Base-by-base conservation (phyloP, 2,797 vertebrate species). In the Pseudochirops cupreus region DNA sequence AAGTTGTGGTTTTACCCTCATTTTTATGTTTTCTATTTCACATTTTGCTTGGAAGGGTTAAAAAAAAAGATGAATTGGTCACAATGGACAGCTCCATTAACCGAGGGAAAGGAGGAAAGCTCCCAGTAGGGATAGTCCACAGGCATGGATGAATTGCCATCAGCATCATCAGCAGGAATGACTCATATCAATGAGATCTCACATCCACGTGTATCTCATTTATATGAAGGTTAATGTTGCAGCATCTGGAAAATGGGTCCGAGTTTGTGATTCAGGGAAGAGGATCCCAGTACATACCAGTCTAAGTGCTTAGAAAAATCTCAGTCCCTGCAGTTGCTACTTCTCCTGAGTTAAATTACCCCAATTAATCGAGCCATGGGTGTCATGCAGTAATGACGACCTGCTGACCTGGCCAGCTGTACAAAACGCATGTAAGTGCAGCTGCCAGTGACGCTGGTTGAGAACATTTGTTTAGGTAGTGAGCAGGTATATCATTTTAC, bases 311-410 rank as follows among this genome's bases (percentile, higher is more conserved):
- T 18, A 1, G 94, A 92, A 95, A 93, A 92, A 56, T 74, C 92
- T 91, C 82, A 50, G 56, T 92, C 91, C 93, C 95, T 52, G 52
- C 93, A 97, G 96, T 92, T 93, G 90, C 96, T 94, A 26, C 93
- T 97, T 98, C 96, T 95, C 94, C 13, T 7, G 39, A 97, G 92
- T 97, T 94, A 91, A 97, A 95, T 96, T 94, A 91, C 96, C 91
- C 96, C 92, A 94, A 97, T 95, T 96, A 95, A 97, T 96, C 94
- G 94, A 94, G 97, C 93, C 94, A 46, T 92, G 96, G 96, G 96
- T 95, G 96, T 96, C 93, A 97, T 91, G 5, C 3, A 92, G 94
- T 97, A 97, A 96, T 97, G 91, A 97, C 92, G 94, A 67, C 94
- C 90, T 94, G 56, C 92, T 95, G 97, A 95, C 96, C 92, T 33